A percentile compares a stretch with the other conserved stretches of the same genome.
Evolutionary conservation across 2,888 invertebrate genomes (phyloP).

Genomic region (Glaucopsyche alexis): DNA sequence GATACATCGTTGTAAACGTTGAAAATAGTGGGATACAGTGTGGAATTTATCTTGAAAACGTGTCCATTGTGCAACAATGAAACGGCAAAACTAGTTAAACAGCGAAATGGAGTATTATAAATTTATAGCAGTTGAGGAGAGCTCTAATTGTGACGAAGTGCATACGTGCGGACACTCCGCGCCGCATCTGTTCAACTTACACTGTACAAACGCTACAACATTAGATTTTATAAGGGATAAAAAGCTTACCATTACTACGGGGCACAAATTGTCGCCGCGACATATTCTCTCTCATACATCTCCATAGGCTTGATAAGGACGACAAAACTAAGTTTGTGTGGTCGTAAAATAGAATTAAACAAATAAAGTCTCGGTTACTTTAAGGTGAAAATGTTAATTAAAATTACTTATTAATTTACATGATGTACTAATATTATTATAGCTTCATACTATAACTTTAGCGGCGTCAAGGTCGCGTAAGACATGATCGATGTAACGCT

Average conservation of each 20-base stretch:
- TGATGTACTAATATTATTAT: too few species aligned
- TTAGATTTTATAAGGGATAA: conserved; percentile 5
- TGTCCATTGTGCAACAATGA: not conserved
- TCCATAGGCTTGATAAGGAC: too few species aligned
- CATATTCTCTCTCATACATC: too few species aligned
- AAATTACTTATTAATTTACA: too few species aligned
- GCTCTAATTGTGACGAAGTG: conserved; percentile 10
- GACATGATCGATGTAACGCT: too few species aligned
- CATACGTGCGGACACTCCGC: conserved; percentile 1
- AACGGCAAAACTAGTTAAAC: conserved; percentile 16
- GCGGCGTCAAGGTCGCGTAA: too few species aligned
- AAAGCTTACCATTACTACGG: not conserved
- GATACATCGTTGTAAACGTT: not conserved
- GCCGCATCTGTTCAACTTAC: conserved; percentile 5
- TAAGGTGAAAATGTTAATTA: too few species aligned
- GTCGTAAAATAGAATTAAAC: too few species aligned
- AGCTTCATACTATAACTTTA: too few species aligned
- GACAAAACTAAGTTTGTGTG: too few species aligned
- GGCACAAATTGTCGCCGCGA: too few species aligned
- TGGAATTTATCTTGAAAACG: conserved; percentile 5
- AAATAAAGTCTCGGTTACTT: too few species aligned
- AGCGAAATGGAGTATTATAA: conserved; percentile 2
- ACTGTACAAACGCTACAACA: not conserved
- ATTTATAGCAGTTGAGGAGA: conserved; percentile 12
- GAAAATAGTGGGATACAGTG: not conserved